These are phyloP conservation scores for Agriopis aurantiaria DNA, from an alignment of 2,888 invertebrate genomes.

Conservation along the genomic window DNA sequence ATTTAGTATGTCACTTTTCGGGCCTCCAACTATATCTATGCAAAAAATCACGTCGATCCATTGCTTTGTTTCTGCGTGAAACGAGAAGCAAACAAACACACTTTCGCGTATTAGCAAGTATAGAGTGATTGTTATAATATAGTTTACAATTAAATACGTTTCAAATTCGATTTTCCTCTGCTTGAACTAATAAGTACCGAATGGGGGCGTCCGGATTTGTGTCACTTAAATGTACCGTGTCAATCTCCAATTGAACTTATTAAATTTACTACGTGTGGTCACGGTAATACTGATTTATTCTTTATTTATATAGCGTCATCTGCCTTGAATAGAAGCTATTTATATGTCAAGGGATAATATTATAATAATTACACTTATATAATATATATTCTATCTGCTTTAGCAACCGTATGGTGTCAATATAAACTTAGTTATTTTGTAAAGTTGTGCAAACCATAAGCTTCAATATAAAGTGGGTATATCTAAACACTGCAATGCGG, in stretches of 20 bases:
- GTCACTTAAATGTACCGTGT: slow-evolving; percentile 70
- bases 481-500: neutral
- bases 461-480: neutral
- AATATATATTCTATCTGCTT: neutral
- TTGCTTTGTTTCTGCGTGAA: too few relatives aligned
- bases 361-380: too few relatives aligned
- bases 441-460: neutral
- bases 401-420: neutral
- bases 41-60: too few relatives aligned
- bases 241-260: slow-evolving; percentile 81
- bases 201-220: slow-evolving; percentile 65
- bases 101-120: neutral
- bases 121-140: slow-evolving; percentile 4
- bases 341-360: too few relatives aligned
- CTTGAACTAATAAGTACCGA: slow-evolving; percentile 64
- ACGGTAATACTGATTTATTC: slow-evolving; percentile 70
- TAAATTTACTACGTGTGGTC: slow-evolving; percentile 68
- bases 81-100: too few relatives aligned
- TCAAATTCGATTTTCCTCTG: slow-evolving; percentile 50
- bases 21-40: too few relatives aligned
- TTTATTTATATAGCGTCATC: slow-evolving; percentile 46
- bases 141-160: slow-evolving; percentile 42
- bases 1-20: too few relatives aligned
- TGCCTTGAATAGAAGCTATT: slow-evolving; percentile 11
- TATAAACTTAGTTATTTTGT: neutral